Percentiles rank a stretch among this genome's conserved stretches.
These are phyloP conservation scores for Spilosoma lubricipeda DNA, from an alignment of 2,888 invertebrate genomes.

Conservation along the genomic window DNA sequence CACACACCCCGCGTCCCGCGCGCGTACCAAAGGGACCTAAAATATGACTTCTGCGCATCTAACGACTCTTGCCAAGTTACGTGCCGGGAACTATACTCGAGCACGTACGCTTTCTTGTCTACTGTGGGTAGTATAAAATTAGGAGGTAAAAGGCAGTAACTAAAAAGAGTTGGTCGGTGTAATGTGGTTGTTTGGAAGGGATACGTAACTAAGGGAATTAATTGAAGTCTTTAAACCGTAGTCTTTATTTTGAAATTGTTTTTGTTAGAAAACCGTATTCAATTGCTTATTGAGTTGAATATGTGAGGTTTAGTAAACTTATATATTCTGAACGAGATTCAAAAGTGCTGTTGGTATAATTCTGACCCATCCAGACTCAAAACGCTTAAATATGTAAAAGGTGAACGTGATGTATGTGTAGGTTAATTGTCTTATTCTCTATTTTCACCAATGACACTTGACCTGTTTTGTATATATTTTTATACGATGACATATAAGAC, in stretches of 20 bases:
- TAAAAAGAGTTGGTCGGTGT: conserved; percentile 34
- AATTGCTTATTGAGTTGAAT: conserved; percentile 37
- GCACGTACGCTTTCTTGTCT: conserved; percentile 41
- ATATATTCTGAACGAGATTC: conserved; percentile 51
- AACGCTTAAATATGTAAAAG: conserved; percentile 53
- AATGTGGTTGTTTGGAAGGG: conserved; percentile 46
- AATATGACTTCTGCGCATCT: too few relatives aligned
- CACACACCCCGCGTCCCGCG: too few relatives aligned
- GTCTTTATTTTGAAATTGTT: conserved; percentile 28
- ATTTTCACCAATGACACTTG: conserved; percentile 14
- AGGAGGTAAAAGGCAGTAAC: conserved; percentile 38
- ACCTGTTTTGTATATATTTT: background rate
- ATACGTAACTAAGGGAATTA: conserved; percentile 33
- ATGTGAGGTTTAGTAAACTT: conserved; percentile 40
- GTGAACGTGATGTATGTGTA: conserved; percentile 48
- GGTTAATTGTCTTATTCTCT: conserved; percentile 39
- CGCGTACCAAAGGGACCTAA: too few relatives aligned
- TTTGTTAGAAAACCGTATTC: conserved; percentile 35
- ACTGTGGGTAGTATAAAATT: conserved; percentile 45
- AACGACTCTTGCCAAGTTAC: too few relatives aligned
- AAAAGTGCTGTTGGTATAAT: too few relatives aligned
- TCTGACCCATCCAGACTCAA: conserved; percentile 50
- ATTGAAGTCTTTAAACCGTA: conserved; percentile 38
- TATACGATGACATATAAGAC: background rate
- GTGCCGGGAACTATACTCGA: too few relatives aligned